Conservation (phyloP, 2,888 invertebrate species). For the Trichopria drosophilae region DNA sequence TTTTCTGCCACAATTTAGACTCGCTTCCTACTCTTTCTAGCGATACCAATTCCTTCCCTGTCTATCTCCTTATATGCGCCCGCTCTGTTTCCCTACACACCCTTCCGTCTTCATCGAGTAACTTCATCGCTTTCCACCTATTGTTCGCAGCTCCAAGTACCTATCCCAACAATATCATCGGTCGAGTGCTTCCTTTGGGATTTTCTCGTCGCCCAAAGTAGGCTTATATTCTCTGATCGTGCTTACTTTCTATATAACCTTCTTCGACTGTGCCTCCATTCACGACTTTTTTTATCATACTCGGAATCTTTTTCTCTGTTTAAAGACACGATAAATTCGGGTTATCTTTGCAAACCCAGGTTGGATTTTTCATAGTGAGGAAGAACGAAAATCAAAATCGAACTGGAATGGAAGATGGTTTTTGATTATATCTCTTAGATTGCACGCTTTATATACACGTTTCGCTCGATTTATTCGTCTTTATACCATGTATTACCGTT, state of each 20-base stretch:
- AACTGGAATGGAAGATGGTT: no score
- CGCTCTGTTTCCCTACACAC: constrained; percentile 5
- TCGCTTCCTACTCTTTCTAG: constrained; percentile 4
- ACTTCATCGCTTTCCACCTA: constrained; percentile 35
- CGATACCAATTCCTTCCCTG: constrained; percentile 1
- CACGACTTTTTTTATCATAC: constrained; percentile 16
- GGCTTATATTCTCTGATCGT: constrained; percentile 12
- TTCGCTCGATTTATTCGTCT: no score
- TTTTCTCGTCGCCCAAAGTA: constrained; percentile 45
- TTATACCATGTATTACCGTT: no score
- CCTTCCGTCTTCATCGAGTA: constrained; percentile 12
- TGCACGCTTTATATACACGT: no score
- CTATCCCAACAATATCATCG: constrained; percentile 52
- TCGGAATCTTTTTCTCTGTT: constrained; percentile 23
- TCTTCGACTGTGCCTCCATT: no score
- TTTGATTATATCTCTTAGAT: no score
- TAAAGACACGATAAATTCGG: no score
- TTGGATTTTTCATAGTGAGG: no score
- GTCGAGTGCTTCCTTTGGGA: constrained; percentile 53
- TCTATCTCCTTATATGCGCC: neutral
- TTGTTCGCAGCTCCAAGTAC: constrained; percentile 44
- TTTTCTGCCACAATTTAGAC: no score
- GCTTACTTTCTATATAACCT: constrained; percentile 18
- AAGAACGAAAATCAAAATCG: no score
- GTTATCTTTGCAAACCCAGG: no score